phyloP scores from a whole-genome alignment of 2,113 vertebrate species.

The Corapipo altera region DNA sequence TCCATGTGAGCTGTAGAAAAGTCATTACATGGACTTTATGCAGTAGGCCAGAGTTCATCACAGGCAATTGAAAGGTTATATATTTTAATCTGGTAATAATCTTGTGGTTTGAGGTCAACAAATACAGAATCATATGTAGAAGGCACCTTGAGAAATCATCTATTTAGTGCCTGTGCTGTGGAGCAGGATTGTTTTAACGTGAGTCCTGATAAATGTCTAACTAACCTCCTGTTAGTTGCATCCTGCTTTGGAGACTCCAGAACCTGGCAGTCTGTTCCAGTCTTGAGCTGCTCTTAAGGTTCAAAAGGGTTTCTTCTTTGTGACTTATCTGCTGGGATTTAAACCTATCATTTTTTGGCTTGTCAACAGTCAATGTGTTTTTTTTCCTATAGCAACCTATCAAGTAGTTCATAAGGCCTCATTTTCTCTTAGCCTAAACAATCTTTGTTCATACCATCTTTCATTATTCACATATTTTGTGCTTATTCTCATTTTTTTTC shows the following conservation, averaged over 20 bases:
- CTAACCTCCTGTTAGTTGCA: background rate
- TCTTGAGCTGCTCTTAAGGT: background rate
- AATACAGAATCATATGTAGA: background rate
- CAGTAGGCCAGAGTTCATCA: background rate
- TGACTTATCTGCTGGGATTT: background rate
- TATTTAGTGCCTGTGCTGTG: background rate
- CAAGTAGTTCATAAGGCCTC: background rate
- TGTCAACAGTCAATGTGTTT: background rate
- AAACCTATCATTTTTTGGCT: background rate
- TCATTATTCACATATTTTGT: background rate
- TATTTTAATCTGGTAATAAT: background rate
- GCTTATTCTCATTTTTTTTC: background rate
- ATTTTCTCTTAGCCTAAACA: background rate
- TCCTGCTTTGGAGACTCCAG: background rate
- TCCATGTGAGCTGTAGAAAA: background rate
- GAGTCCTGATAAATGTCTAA: background rate
- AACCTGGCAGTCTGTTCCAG: background rate
- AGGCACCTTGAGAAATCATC: background rate
- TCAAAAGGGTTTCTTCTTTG: background rate
- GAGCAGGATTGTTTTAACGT: background rate
- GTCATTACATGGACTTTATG: background rate
- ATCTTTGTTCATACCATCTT: background rate
- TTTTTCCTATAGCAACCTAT: background rate
- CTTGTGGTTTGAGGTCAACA: background rate
- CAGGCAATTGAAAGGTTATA: background rate